Evolutionary conservation across 2,113 vertebrate genomes (phyloP).

Genomic region (Aspidoscelis tigris): DNA sequence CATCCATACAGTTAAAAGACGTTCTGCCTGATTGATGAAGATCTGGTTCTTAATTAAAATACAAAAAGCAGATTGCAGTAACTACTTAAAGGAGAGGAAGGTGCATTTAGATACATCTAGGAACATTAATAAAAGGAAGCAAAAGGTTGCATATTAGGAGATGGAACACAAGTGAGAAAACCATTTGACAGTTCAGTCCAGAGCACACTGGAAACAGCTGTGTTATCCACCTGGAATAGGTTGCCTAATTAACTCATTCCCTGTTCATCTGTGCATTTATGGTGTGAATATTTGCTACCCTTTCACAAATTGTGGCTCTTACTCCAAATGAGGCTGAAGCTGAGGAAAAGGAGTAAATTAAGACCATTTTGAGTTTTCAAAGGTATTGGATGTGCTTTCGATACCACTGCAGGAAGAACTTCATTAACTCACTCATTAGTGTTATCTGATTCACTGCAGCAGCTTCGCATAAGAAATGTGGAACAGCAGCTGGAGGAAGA

Average conservation of each 20-base stretch:
- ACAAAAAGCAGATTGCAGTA: slow-evolving; percentile 30
- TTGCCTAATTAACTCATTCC: slow-evolving; percentile 59
- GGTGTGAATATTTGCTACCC: not conserved
- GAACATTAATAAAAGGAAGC: slow-evolving; percentile 51
- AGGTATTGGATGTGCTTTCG: slow-evolving; percentile 54
- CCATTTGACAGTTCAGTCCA: slow-evolving; percentile 54
- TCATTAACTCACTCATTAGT: slow-evolving; percentile 76
- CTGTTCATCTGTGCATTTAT: not conserved
- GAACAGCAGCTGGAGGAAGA: slow-evolving; percentile 55
- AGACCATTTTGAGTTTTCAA: slow-evolving; percentile 23
- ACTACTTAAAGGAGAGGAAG: slow-evolving; percentile 28
- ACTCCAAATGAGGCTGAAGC: not conserved
- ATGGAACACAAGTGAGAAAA: slow-evolving; percentile 50
- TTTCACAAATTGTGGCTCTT: not conserved
- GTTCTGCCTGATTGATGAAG: slow-evolving; percentile 41
- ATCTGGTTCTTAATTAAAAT: slow-evolving; percentile 48
- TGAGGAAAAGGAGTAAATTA: slow-evolving; percentile 29
- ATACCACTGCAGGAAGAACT: slow-evolving; percentile 64
- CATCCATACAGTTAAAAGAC: slow-evolving; percentile 24
- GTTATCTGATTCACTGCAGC: slow-evolving; percentile 64
- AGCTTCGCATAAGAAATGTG: slow-evolving; percentile 50
- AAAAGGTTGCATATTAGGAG: slow-evolving; percentile 28
- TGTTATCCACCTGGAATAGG: slow-evolving; percentile 41
- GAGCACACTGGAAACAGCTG: slow-evolving; percentile 45
- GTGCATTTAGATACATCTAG: slow-evolving; percentile 43